phyloP scores from a whole-genome alignment of 1,140 invertebrate genomes.

The Ephestia elutella region DNA sequence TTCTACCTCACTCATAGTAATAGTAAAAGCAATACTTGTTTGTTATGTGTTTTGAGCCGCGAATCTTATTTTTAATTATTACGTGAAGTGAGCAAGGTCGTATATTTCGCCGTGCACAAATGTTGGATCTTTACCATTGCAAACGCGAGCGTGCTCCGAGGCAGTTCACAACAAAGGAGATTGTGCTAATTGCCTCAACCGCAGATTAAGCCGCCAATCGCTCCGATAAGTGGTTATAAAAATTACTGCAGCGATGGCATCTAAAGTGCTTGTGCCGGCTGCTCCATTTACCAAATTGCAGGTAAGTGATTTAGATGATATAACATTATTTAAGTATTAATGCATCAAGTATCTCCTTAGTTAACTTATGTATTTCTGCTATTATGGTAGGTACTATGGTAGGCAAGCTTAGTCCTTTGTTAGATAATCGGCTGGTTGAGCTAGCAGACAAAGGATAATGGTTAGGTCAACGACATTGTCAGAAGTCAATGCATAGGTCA shows the following conservation, averaged over 20 bases:
- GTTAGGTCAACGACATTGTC: constrained; percentile 33
- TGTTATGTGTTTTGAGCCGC: constrained; percentile 35
- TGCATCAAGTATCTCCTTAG: too few relatives aligned
- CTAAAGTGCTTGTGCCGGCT: constrained; percentile 62
- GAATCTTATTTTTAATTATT: constrained; percentile 65
- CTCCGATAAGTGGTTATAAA: constrained; percentile 6
- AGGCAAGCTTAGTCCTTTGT: neutral
- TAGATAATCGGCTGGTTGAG: neutral
- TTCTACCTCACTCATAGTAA: constrained; percentile 39
- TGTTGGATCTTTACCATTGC: constrained; percentile 49
- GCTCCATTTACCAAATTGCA: constrained; percentile 59
- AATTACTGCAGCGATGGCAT: constrained; percentile 46
- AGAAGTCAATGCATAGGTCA: constrained; percentile 22
- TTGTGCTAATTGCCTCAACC: constrained; percentile 21
- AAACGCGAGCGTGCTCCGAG: constrained; percentile 46
- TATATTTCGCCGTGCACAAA: constrained; percentile 46
- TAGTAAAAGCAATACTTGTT: constrained; percentile 32
- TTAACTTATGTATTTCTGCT: too few relatives aligned
- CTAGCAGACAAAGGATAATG: constrained; percentile 16
- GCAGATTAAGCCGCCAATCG: constrained; percentile 2
- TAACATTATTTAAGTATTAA: too few relatives aligned
- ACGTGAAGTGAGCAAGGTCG: constrained; percentile 54
- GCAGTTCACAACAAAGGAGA: constrained; percentile 43
- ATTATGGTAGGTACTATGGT: neutral
- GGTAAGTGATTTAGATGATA: constrained; percentile 31